A percentile compares a stretch with the other conserved stretches of the same genome.
Evolutionary conservation across 37 sponge, comb jelly and placozoan species (phyloP).

Genomic region (Lycopodina hypogea): DNA sequence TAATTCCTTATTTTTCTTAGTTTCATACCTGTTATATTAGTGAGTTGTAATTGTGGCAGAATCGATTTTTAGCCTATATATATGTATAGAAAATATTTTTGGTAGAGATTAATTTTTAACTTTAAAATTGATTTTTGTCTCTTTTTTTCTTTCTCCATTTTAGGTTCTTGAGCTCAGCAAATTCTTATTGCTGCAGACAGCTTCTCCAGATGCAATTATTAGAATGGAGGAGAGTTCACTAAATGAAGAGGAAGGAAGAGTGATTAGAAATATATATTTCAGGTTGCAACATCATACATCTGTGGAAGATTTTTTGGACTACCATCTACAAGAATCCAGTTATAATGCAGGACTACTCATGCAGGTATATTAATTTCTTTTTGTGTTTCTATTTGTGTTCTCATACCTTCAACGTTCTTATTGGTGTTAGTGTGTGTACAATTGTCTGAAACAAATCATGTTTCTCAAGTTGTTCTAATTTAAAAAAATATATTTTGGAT

Average conservation of each 20-base stretch:
- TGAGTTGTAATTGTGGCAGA: no score
- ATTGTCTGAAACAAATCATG: no score
- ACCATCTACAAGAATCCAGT: background rate
- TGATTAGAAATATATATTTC: slow-evolving; percentile 28
- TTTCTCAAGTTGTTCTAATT: no score
- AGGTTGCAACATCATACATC: slow-evolving; percentile 37
- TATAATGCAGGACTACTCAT: background rate
- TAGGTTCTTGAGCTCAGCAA: slow-evolving; percentile 46
- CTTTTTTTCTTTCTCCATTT: background rate
- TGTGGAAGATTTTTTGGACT: slow-evolving; percentile 27
- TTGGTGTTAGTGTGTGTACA: no score
- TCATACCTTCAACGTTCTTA: background rate
- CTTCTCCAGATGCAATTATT: slow-evolving; percentile 65
- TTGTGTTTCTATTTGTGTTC: background rate
- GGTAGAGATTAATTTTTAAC: no score
- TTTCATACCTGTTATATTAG: no score
- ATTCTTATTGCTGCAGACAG: slow-evolving; percentile 55
- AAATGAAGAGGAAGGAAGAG: slow-evolving; percentile 5
- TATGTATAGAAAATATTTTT: no score
- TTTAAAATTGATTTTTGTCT: no score
- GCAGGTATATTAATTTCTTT: slow-evolving; percentile 8
- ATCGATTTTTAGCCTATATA: no score
- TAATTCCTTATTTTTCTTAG: no score
- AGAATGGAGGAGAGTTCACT: slow-evolving; percentile 35
- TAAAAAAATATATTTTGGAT: no score